Base-by-base conservation (phyloP, 2,797 vertebrate species). In the Setipinna tenuifilis region DNA sequence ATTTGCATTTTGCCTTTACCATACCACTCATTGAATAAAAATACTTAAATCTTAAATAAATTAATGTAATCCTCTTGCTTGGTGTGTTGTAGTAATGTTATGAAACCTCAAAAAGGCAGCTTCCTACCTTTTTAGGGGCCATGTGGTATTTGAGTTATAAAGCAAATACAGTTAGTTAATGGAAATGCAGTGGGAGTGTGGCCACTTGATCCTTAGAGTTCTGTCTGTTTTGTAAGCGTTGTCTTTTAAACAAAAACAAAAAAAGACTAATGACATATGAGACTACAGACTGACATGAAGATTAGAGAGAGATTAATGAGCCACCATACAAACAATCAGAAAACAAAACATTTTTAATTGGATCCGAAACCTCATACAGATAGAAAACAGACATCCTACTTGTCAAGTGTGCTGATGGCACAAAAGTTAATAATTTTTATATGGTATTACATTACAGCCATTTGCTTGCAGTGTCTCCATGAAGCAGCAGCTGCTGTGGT, bases 301-400 rank as follows among this genome's bases (percentile, higher is more conserved):
- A 5, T 19, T n/a, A n/a, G n/a, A n/a, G n/a, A n/a, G 35, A 44
- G 31, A 31, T 54, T 3, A 54, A 54, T 2, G 5, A 75, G 35
- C 17, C 35, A 78, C 19, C 35, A 21, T 19, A 75, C 35, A 35
- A 78, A 44, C 71, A 44, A 44, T 78, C 71, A 78, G 71, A 78
- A 78, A 78, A 78, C 35, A 41, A 78, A 61, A 78, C 35, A 19
- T 35, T 41, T 78, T 88, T 88, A 82, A 86, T 86, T 86, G 85
- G 75, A 1, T 31, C 41, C 41, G 31, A 78, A 82, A 81, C 62
- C 89, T 81, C 84, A 82, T 82, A 86, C 87, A 86, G 83, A 85
- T 86, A 88, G 82, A 90, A 88, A 88, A 85, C 71, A 46, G n/a
- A 68, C 83, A 61, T 35, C 28, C 31, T 75, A 54, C 41, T 80